phyloP scores from a whole-genome alignment of 2,797 vertebrate genomes.

The Sebastolobus altivelis region DNA sequence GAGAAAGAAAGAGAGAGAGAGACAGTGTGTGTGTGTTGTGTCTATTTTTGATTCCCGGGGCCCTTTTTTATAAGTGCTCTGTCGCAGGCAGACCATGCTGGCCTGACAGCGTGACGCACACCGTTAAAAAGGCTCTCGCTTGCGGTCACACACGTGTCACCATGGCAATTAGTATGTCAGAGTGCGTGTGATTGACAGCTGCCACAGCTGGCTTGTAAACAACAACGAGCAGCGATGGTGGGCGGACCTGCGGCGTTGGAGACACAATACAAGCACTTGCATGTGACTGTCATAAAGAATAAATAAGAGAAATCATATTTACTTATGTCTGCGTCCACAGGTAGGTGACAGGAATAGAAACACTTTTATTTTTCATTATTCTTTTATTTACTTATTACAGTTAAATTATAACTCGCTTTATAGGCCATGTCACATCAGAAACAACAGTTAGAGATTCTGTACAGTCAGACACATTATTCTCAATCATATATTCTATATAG shows the following conservation, averaged over 20 bases:
- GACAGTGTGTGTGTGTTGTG: conserved; percentile 9
- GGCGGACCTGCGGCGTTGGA: conserved; percentile 19
- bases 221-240: conserved; percentile 12
- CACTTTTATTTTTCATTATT: background rate
- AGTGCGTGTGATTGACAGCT: conserved; percentile 72
- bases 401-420: background rate
- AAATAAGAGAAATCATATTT: conserved; percentile 32
- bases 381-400: background rate
- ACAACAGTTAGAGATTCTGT: background rate
- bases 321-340: conserved; percentile 7
- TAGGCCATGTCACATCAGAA: background rate
- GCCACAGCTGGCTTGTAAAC: conserved; percentile 66
- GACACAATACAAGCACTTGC: conserved; percentile 23
- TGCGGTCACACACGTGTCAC: conserved; percentile 66
- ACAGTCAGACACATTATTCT: conserved; percentile 8
- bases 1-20: background rate
- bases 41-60: conserved; percentile 43
- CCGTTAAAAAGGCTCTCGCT: conserved; percentile 68
- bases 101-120: conserved; percentile 61
- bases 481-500: background rate
- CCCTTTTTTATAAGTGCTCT: conserved; percentile 21
- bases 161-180: conserved; percentile 73
- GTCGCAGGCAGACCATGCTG: conserved; percentile 43
- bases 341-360: conserved; percentile 11
- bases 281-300: conserved; percentile 35